Percentiles rank a stretch among this genome's conserved stretches.
Conservation (phyloP, 2,113 vertebrate species). For the Climacteris rufus region DNA sequence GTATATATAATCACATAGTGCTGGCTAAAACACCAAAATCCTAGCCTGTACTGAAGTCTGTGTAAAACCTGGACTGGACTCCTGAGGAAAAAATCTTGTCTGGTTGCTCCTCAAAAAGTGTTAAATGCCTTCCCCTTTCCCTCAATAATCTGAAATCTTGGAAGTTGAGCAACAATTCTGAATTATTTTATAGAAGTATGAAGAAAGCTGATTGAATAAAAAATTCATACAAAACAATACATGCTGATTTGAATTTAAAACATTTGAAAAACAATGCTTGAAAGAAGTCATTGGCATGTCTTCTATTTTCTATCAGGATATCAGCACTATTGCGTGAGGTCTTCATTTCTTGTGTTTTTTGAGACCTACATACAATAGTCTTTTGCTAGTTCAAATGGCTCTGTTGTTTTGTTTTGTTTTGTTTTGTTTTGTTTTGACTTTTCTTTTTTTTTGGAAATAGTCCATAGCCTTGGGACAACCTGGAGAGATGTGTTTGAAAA, state of each 20-base stretch:
- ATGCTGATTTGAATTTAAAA: background rate
- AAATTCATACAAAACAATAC: background rate
- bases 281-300: background rate
- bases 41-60: background rate
- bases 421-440: too few relatives aligned
- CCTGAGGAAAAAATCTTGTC: background rate
- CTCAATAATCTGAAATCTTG: background rate
- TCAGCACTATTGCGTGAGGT: background rate
- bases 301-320: background rate
- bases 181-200: background rate
- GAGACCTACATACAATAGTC: background rate
- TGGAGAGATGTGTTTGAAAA: background rate
- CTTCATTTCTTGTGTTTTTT: background rate
- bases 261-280: background rate
- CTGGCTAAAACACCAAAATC: background rate
- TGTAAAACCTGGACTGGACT: background rate
- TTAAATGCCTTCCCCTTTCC: background rate
- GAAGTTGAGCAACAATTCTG: background rate
- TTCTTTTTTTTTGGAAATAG: background rate
- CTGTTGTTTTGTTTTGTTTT: background rate
- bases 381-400: background rate
- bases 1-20: background rate
- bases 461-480: background rate
- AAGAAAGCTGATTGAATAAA: background rate
- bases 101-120: background rate